phyloP scores from a whole-genome alignment of 2,888 invertebrate species.

The Spodoptera littoralis region DNA sequence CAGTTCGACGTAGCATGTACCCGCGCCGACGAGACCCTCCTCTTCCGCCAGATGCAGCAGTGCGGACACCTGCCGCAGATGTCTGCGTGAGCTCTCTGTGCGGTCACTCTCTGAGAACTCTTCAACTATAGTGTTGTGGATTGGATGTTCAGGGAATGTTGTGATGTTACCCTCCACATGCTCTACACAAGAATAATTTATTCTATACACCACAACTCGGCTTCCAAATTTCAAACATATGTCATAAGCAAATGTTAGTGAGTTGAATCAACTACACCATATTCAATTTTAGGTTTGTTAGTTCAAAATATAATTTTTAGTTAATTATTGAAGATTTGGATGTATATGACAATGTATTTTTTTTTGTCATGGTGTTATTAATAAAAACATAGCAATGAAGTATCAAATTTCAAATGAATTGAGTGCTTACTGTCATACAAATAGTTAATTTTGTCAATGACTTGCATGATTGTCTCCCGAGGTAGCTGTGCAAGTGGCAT shows the following conservation, averaged over 20 bases:
- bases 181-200: slow-evolving; percentile 57
- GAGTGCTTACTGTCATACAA: slow-evolving; percentile 78
- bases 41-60: slow-evolving; percentile 91
- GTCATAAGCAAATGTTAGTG: too few relatives aligned
- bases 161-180: slow-evolving; percentile 70
- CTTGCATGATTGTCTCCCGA: slow-evolving; percentile 62
- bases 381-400: too few relatives aligned
- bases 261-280: too few relatives aligned
- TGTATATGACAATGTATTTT: too few relatives aligned
- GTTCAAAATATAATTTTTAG: too few relatives aligned
- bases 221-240: too few relatives aligned
- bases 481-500: slow-evolving; percentile 73
- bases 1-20: slow-evolving; percentile 94
- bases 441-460: slow-evolving; percentile 79
- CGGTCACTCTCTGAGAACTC: slow-evolving; percentile 83
- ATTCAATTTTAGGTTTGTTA: too few relatives aligned
- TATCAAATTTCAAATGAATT: too few relatives aligned
- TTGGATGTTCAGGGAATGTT: slow-evolving; percentile 63
- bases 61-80: slow-evolving; percentile 93
- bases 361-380: too few relatives aligned
- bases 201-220: too few relatives aligned
- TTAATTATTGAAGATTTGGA: too few relatives aligned
- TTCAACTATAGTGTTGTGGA: slow-evolving; percentile 68
- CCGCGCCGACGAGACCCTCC: slow-evolving; percentile 88
- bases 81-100: slow-evolving; percentile 91